Evolutionary conservation across 2,888 invertebrate genomes (phyloP).

Genomic region (Pilophorus perplexus): DNA sequence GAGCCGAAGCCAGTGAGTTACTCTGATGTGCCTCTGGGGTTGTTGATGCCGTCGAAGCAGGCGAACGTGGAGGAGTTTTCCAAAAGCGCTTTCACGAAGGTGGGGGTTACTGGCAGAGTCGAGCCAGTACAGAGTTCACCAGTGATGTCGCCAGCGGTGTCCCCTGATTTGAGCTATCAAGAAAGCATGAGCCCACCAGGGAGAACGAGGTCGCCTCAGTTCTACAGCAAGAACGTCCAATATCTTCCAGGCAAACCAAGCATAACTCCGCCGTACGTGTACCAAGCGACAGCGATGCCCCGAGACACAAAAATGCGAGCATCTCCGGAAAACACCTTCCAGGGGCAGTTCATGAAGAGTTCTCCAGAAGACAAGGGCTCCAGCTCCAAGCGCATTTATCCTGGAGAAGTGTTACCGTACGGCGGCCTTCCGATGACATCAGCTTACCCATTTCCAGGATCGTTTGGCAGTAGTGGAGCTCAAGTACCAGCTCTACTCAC

Average conservation of each 20-base stretch:
- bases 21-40: constrained; percentile 52
- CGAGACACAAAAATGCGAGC: constrained; percentile 20
- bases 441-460: constrained; percentile 51
- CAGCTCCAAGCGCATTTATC: constrained; percentile 41
- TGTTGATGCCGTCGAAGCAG: constrained; percentile 52
- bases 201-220: constrained; percentile 10
- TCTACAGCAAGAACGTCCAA: constrained; percentile 50
- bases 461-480: constrained; percentile 51
- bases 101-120: constrained; percentile 52
- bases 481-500: constrained; percentile 51
- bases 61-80: constrained; percentile 47
- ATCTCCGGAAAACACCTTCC: constrained; percentile 26
- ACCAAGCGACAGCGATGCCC: constrained; percentile 53
- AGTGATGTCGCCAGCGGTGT: constrained; percentile 44
- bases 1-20: constrained; percentile 53
- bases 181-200: constrained; percentile 67
- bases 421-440: constrained; percentile 48
- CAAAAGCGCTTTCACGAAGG: constrained; percentile 80
- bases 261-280: constrained; percentile 56
- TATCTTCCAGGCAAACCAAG: constrained; percentile 53
- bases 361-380: constrained; percentile 36
- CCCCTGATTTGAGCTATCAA: constrained; percentile 73
- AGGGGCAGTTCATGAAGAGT: constrained; percentile 24
- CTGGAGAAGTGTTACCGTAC: constrained; percentile 45
- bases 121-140: constrained; percentile 36